These are phyloP conservation scores for Cryptus armator DNA, from an alignment of 2,888 invertebrate genomes.

Conservation along the genomic window DNA sequence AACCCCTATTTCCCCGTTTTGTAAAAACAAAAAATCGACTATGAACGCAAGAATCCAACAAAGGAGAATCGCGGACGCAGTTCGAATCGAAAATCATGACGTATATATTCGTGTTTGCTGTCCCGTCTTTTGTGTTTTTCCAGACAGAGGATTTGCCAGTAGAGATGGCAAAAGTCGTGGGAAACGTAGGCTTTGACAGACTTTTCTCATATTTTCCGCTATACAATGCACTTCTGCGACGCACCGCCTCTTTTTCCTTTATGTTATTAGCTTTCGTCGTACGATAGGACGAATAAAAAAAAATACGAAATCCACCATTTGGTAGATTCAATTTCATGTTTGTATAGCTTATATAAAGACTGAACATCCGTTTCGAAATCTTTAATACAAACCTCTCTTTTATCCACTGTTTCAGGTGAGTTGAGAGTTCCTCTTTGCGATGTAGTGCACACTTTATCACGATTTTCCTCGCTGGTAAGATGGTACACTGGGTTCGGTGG, in stretches of 20 bases:
- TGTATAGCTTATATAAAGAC: background rate
- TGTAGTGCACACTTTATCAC: slow-evolving; percentile 47
- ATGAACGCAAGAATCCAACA: background rate
- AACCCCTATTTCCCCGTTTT: background rate
- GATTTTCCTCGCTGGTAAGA: slow-evolving; percentile 39
- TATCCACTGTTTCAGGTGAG: slow-evolving; percentile 59
- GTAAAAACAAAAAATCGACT: background rate
- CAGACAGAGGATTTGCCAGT: background rate
- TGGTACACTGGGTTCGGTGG: background rate
- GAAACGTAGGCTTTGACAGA: background rate
- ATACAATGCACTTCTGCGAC: background rate
- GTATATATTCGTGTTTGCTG: background rate
- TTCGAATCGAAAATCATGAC: background rate
- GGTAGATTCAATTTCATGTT: background rate
- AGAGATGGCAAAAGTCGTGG: background rate
- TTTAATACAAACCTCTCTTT: slow-evolving; percentile 35
- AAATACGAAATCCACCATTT: background rate
- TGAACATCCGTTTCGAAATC: slow-evolving; percentile 4
- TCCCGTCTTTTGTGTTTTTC: slow-evolving; percentile 1
- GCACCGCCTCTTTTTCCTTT: background rate
- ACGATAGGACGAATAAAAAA: background rate
- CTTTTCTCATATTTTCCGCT: background rate
- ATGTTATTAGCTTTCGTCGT: background rate
- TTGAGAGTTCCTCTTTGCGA: slow-evolving; percentile 25
- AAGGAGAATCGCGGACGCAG: background rate